phyloP scores from a whole-genome alignment of 2,113 vertebrate genomes.

The Gymnarchus niloticus region DNA sequence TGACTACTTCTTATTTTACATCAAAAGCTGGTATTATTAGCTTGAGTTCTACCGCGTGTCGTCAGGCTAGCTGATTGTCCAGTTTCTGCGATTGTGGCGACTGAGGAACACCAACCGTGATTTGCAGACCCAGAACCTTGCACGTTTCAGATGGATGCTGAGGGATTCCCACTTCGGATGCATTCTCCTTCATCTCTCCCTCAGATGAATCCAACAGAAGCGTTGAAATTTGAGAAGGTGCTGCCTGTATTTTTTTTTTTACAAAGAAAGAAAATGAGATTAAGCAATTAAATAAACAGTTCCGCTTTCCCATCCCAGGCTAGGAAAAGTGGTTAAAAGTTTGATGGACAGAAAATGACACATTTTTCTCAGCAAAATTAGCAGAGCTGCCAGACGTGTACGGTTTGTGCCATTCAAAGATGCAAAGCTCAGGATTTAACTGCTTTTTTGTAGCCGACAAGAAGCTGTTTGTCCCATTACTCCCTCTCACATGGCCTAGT shows the following conservation, averaged over 20 bases:
- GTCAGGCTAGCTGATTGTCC: neutral
- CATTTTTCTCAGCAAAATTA: neutral
- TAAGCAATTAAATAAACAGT: no score
- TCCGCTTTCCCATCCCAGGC: no score
- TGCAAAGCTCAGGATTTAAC: neutral
- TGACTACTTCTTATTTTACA: neutral
- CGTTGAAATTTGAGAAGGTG: constrained; percentile 16
- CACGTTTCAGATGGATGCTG: no score
- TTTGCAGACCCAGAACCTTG: constrained; percentile 35
- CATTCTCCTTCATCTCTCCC: constrained; percentile 18
- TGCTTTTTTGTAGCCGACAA: neutral
- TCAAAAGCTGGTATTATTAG: neutral
- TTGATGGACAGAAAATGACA: neutral
- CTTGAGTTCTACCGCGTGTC: neutral
- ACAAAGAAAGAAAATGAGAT: neutral
- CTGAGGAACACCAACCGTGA: constrained; percentile 31
- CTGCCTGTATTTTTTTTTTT: neutral
- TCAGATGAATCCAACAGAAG: constrained; percentile 7
- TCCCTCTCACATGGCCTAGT: neutral
- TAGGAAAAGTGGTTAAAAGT: no score
- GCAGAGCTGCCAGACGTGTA: neutral
- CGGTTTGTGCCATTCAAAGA: neutral
- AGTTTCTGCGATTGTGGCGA: neutral
- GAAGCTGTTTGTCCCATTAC: neutral
- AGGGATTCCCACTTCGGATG: no score